Conservation (phyloP, 2,113 vertebrate species). For the Aegypius monachus region DNA sequence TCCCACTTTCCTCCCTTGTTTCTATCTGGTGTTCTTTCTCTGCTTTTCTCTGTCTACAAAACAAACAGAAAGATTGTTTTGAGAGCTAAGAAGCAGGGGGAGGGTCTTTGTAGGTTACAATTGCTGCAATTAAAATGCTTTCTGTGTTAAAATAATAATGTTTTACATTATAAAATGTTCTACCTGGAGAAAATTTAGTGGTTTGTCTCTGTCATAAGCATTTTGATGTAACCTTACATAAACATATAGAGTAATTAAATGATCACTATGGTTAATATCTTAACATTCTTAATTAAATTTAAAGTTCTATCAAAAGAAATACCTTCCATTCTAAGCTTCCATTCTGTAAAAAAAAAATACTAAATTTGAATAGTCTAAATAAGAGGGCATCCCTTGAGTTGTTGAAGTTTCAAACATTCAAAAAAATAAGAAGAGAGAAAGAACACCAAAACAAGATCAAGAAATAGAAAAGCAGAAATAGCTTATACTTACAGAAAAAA, state of each 20-base stretch:
- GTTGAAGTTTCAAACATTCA: background rate
- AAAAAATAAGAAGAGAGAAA: background rate
- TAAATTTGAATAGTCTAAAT: background rate
- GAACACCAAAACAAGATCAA: background rate
- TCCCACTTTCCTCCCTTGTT: background rate
- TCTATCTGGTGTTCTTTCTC: background rate
- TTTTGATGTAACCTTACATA: background rate
- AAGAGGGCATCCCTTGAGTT: background rate
- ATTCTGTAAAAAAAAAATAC: background rate
- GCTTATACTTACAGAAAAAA: background rate
- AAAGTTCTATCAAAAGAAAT: background rate
- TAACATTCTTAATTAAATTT: background rate
- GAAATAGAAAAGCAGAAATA: background rate
- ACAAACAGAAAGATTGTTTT: background rate
- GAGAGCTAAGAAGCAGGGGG: background rate
- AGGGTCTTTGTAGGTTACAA: background rate
- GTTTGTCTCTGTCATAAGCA: background rate
- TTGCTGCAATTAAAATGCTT: background rate
- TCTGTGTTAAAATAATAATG: background rate
- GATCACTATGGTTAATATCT: background rate
- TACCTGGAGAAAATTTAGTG: background rate
- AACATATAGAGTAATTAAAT: background rate
- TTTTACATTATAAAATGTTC: background rate
- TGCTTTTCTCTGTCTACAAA: background rate
- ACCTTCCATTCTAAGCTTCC: background rate